These are phyloP conservation scores for Cacajao melanocephalus DNA, from an alignment of 2,797 vertebrate species.

Conservation along the genomic window DNA sequence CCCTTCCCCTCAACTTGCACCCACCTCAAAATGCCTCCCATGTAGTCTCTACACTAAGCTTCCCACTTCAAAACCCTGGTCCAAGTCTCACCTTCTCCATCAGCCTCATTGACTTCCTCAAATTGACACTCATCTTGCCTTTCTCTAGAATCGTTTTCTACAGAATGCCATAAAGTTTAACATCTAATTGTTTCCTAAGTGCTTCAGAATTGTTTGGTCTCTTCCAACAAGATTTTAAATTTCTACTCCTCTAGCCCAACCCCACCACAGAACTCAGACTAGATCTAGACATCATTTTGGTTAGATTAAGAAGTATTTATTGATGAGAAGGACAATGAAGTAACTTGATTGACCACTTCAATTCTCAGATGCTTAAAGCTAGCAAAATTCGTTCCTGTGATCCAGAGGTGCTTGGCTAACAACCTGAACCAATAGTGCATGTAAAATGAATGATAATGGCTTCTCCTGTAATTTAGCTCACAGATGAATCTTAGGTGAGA, in stretches of 20 bases:
- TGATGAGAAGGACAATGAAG: background rate
- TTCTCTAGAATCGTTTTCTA: background rate
- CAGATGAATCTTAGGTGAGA: constrained; percentile 74
- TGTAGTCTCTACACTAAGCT: background rate
- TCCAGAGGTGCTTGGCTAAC: background rate
- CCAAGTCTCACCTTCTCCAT: background rate
- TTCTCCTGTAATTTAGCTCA: constrained; percentile 67
- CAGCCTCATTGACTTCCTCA: background rate
- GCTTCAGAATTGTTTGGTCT: background rate
- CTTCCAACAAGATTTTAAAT: constrained; percentile 24
- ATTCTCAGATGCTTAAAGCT: constrained; percentile 32
- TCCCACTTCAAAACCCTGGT: background rate
- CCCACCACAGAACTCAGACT: background rate
- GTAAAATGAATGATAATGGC: constrained; percentile 65
- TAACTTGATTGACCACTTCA: constrained; percentile 43
- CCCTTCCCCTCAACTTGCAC: background rate
- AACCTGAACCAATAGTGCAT: background rate
- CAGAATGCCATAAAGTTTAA: background rate
- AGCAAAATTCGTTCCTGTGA: constrained; percentile 17
- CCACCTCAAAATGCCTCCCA: background rate
- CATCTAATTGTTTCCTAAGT: background rate
- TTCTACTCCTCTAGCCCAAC: background rate
- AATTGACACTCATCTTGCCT: background rate
- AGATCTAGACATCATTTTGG: background rate
- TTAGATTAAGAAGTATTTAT: background rate